Base-by-base conservation (phyloP, 2,888 invertebrate genomes). In the Pachymerium ferrugineum region DNA sequence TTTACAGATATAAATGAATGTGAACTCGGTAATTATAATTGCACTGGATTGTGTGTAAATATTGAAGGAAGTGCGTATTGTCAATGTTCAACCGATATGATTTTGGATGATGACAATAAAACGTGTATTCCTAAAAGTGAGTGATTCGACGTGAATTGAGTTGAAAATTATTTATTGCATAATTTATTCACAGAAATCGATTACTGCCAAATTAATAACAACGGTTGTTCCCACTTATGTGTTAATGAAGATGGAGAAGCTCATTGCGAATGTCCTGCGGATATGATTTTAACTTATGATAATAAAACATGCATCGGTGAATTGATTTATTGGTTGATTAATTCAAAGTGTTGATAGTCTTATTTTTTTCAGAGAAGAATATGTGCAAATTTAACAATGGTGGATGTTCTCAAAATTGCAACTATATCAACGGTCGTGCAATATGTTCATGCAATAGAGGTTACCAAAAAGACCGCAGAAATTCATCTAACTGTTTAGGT, bases 351-450 rank as follows among this genome's bases (percentile, higher is more conserved):
- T 25, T 68, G 25, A 19, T 68, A 42, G 76, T 75, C 69, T 77
- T 70, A 77, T 8, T 5, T 54, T 1, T 1, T 25, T 12, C 10
- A 54, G 54, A 25, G 1, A 25, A 54, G 14, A 73, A 77, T 38
- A 75, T 76, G 42, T 77, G 77, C n/a, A 29, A 33, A 68, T 54
- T 79, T 19, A 80, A 81, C 8, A 82, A 81, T 73, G 81, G 80
- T 19, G 77, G 81, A 69, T 88, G 87, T 76, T 85, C 85, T 19
- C 84, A 86, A 76, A 80, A 16, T 3, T 78, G 78, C 47, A 54
- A 71, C 42, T 77, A 77, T 38, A 74, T 72, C 22, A 35, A 70
- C 1, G 54, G 29, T 1, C 14, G 12, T n/a, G 25, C 28, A 25
- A 42, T 29, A 6, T 72, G 72, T 16, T 25, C 42, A n/a, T 72